A percentile compares a stretch with the other conserved stretches of the same genome.
These are phyloP conservation scores for Gymnorhina tibicen DNA, from an alignment of 2,113 vertebrate species.

Conservation along the genomic window DNA sequence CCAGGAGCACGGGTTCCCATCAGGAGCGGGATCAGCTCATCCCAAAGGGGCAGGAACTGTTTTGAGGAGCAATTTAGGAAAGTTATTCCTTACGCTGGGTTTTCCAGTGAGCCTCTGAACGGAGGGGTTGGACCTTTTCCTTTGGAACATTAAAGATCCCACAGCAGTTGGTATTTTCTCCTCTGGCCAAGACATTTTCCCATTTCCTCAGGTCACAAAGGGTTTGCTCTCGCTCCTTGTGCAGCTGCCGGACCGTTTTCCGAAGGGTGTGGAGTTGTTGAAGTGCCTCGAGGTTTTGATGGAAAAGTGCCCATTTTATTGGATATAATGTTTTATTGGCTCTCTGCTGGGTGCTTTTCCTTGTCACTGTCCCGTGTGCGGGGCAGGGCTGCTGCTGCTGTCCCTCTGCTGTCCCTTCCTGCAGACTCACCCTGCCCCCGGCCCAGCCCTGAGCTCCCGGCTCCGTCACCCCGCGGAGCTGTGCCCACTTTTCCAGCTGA, in stretches of 20 bases:
- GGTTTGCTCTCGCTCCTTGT: not conserved
- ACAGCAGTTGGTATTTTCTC: not conserved
- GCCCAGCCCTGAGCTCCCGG: not conserved
- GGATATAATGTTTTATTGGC: fast-evolving
- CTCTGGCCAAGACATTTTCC: not conserved
- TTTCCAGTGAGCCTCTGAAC: not conserved
- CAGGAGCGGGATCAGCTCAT: not conserved
- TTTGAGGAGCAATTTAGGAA: not conserved
- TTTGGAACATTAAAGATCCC: not conserved
- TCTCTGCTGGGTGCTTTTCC: not conserved
- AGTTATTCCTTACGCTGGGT: fast-evolving
- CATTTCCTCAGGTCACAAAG: not conserved
- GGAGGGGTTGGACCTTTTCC: not conserved
- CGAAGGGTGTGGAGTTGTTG: not conserved
- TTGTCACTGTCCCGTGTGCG: not conserved
- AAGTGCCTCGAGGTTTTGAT: not conserved
- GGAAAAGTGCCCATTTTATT: not conserved
- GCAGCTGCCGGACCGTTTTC: not conserved
- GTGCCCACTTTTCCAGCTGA: not conserved
- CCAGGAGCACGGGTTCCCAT: not conserved
- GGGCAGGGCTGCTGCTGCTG: not conserved
- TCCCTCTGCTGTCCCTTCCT: not conserved
- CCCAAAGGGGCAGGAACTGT: not conserved
- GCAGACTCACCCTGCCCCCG: not conserved
- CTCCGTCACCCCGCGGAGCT: fast-evolving